Percentiles rank a stretch among this genome's conserved stretches.
These are phyloP conservation scores for Lymantria dispar DNA, from an alignment of 2,888 invertebrate genomes.

Conservation along the genomic window DNA sequence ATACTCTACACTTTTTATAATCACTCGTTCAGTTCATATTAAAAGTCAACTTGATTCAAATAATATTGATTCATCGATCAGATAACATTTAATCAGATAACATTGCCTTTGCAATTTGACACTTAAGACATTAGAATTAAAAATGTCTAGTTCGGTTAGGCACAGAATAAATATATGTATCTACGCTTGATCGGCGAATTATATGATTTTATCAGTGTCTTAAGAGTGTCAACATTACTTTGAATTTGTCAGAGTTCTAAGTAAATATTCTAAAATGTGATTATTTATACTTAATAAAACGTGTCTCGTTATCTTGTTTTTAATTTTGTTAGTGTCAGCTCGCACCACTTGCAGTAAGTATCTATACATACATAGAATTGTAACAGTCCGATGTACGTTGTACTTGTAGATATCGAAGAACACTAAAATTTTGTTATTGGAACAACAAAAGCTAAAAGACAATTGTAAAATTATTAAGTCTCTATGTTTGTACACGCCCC, in stretches of 20 bases:
- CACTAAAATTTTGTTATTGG: no score
- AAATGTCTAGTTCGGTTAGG: neutral
- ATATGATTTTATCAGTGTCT: neutral
- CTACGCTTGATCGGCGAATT: neutral
- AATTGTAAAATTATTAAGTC: no score
- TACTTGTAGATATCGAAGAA: no score
- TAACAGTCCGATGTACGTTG: no score
- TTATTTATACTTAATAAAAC: neutral
- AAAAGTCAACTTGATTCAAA: no score
- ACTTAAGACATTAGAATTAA: neutral
- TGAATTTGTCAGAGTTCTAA: neutral
- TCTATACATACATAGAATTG: no score
- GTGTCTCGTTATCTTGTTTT: neutral
- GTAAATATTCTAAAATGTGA: neutral
- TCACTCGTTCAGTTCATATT: no score
- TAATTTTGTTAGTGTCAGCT: neutral
- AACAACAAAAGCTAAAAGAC: no score
- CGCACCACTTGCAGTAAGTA: slow-evolving; percentile 21
- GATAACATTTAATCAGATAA: neutral
- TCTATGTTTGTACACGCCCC: no score
- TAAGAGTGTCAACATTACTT: neutral
- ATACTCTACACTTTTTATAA: no score
- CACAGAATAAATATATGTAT: neutral
- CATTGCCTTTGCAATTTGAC: neutral
- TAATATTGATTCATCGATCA: neutral